phyloP scores from a whole-genome alignment of 1,140 invertebrate species.

The Callitettix versicolor region DNA sequence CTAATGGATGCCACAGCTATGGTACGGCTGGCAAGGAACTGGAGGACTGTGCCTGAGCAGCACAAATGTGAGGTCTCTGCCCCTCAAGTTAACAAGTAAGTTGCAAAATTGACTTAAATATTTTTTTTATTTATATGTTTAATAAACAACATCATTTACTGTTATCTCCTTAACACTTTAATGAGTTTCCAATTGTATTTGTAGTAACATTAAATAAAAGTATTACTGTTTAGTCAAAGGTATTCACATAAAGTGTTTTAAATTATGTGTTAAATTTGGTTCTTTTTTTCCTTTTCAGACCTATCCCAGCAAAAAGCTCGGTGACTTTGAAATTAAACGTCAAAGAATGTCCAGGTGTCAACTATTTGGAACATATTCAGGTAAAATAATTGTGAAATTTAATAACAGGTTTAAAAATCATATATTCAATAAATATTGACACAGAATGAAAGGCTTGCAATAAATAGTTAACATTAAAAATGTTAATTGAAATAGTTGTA shows the following conservation, averaged over 20 bases:
- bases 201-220: not conserved
- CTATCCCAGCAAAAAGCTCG: slow-evolving; percentile 63
- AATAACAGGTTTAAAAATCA: slow-evolving; percentile 27
- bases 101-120: too few species aligned
- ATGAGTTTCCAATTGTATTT: too few species aligned
- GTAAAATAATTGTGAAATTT: slow-evolving; percentile 28
- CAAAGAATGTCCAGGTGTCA: slow-evolving; percentile 69
- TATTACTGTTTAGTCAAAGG: too few species aligned
- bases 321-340: slow-evolving; percentile 58
- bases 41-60: slow-evolving; percentile 79
- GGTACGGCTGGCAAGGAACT: slow-evolving; percentile 74
- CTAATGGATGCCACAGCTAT: slow-evolving; percentile 90
- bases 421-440: too few species aligned
- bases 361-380: slow-evolving; percentile 90
- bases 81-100: slow-evolving; percentile 58
- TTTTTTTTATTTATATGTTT: too few species aligned
- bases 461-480: too few species aligned
- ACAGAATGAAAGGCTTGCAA: too few species aligned
- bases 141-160: not conserved
- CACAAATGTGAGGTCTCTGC: slow-evolving; percentile 71
- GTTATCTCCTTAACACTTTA: not conserved
- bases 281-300: too few species aligned
- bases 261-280: too few species aligned
- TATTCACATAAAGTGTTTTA: too few species aligned
- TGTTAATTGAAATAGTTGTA: too few species aligned